Percentiles rank a stretch among this genome's conserved stretches.
phyloP scores from a whole-genome alignment of 2,888 invertebrate genomes.

The Drosophila eohydei region DNA sequence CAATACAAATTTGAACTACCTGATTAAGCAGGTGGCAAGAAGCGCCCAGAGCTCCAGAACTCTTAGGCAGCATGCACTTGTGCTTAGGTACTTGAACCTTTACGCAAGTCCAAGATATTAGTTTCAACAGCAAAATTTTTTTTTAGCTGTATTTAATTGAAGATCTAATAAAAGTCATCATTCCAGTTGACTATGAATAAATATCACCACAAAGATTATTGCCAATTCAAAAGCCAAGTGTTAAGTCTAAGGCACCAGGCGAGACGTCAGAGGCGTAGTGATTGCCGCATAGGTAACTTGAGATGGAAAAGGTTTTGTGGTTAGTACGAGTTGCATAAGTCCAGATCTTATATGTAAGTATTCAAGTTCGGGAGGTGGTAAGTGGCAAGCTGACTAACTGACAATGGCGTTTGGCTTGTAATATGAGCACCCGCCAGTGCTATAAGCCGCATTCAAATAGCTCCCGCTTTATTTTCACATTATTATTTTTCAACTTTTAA shows the following conservation, averaged over 20 bases:
- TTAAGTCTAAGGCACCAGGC: not conserved
- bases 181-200: too few relatives aligned
- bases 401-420: slow-evolving; percentile 31
- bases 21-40: too few relatives aligned
- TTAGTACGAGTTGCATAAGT: slow-evolving; percentile 50
- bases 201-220: not conserved
- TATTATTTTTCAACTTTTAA: slow-evolving; percentile 39
- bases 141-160: too few relatives aligned
- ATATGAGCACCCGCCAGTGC: slow-evolving; percentile 39
- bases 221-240: not conserved
- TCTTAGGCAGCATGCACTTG: too few relatives aligned
- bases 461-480: slow-evolving; percentile 37
- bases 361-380: not conserved
- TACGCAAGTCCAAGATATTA: too few relatives aligned
- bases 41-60: too few relatives aligned
- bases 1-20: too few relatives aligned
- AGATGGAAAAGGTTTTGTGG: slow-evolving; percentile 43
- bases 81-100: too few relatives aligned
- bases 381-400: not conserved
- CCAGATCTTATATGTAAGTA: slow-evolving; percentile 21
- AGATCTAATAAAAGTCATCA: too few relatives aligned
- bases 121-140: too few relatives aligned
- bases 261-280: slow-evolving; percentile 18
- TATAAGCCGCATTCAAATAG: slow-evolving; percentile 45
- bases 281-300: slow-evolving; percentile 49